Evolutionary conservation across 2,113 vertebrate genomes (phyloP), one percentile per base, ranked within the genome.

Genomic region (Steatornis caripensis): DNA sequence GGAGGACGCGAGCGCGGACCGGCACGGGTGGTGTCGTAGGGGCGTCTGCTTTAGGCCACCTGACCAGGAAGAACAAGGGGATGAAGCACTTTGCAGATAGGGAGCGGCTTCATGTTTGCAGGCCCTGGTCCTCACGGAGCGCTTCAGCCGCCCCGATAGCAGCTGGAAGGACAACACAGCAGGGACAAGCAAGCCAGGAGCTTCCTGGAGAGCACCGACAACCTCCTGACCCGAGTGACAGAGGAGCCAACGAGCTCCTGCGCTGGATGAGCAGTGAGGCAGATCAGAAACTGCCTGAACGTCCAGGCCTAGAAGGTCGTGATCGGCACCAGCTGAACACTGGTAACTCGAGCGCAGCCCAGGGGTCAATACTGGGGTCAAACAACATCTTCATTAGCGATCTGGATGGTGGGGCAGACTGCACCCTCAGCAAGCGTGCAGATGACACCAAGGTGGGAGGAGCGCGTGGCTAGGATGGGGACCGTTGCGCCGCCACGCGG

Each of bases 1-100:
- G 12, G 45, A 58, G 49, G 70, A 58, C 26, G 49, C 45, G 45
- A 49, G 66, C 75, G 24, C 75, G 82, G 49, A 88, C 43, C 4
- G 4, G 18, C 30, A 43, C 0, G 5, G 75, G 27, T 16, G 43
- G 58, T 3, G 1, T 5, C 46, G 37, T 2, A 48, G 14, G 17
- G 23, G 43, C 19, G 29, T 76, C 74, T 65, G 49, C 61, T 60
- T 0, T 3, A 7, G 61, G 51, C 30, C n/a, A n/a, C n/a, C 43
- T 43, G n/a, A 17, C 23, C 54, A 36, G 76, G 34, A 69, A 49
- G 15, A 51, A 43, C 26, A 58, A 24, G 24, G 2, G 3, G n/a
- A 37, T 23, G 46, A 82, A n/a, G 27, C 5, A 1, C 36, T 37
- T 19, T 5, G 1, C 11, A 24, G 37, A 61, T 43, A 64, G 36